phyloP scores from a whole-genome alignment of 2,888 invertebrate genomes.

The Mesorhabditis spiculigera region DNA sequence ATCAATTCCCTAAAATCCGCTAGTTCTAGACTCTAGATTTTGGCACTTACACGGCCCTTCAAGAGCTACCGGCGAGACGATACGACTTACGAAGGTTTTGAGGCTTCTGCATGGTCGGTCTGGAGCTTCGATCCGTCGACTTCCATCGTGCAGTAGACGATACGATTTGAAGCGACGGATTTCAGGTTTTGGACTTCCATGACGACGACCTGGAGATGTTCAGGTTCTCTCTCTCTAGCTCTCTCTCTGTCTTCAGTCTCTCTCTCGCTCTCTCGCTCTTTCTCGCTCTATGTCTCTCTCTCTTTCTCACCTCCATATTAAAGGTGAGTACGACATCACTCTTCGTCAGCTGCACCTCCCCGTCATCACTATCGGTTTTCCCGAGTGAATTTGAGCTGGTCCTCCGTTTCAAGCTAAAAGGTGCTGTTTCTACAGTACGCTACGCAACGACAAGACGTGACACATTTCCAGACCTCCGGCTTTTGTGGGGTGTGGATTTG shows the following conservation, averaged over 20 bases:
- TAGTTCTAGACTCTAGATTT: too few relatives aligned
- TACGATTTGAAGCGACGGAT: slow-evolving; percentile 89
- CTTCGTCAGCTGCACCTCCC: slow-evolving; percentile 91
- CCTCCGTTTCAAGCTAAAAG: slow-evolving; percentile 57
- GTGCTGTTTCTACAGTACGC: not conserved
- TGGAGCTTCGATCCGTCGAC: slow-evolving; percentile 97
- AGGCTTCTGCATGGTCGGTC: slow-evolving; percentile 98
- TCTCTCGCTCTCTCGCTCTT: not conserved
- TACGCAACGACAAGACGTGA: too few relatives aligned
- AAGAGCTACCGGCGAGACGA: too few relatives aligned
- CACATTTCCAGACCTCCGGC: too few relatives aligned
- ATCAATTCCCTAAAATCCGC: too few relatives aligned
- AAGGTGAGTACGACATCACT: slow-evolving; percentile 75
- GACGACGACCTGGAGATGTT: slow-evolving; percentile 78
- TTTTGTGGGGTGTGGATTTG: too few relatives aligned
- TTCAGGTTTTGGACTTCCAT: slow-evolving; percentile 98
- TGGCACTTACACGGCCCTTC: too few relatives aligned
- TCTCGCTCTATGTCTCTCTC: not conserved
- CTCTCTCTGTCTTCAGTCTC: not conserved
- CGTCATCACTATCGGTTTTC: slow-evolving; percentile 80
- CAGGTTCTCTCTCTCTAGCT: not conserved
- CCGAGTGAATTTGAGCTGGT: slow-evolving; percentile 66
- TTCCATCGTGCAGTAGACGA: slow-evolving; percentile 99
- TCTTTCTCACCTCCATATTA: slow-evolving; percentile 78
- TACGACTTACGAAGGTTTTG: slow-evolving; percentile 73